A percentile compares a stretch with the other conserved stretches of the same genome.
phyloP scores from a whole-genome alignment of 1,140 invertebrate genomes.

The Cydia splendana region DNA sequence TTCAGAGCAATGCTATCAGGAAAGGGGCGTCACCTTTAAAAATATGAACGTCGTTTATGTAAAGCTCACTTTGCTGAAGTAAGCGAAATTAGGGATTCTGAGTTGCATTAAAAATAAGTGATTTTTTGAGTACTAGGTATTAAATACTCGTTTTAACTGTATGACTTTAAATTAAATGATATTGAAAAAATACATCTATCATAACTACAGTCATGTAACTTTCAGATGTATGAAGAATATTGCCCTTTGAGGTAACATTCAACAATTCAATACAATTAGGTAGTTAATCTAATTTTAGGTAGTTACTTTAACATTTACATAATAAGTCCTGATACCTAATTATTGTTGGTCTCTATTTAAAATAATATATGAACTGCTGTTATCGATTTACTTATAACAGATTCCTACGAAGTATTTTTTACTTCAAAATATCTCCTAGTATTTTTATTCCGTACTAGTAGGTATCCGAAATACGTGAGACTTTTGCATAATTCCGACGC shows the following conservation, averaged over 20 bases:
- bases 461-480: constrained; percentile 40
- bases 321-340: no score
- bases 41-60: constrained; percentile 38
- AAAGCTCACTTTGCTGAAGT: constrained; percentile 37
- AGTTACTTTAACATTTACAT: no score
- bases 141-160: neutral
- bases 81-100: constrained; percentile 33
- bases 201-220: no score
- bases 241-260: no score
- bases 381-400: neutral
- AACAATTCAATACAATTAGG: no score
- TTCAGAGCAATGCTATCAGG: constrained; percentile 32
- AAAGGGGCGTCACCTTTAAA: constrained; percentile 38
- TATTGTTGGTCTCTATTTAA: no score
- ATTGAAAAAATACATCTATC: no score
- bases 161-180: neutral
- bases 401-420: neutral
- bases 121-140: neutral
- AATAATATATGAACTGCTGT: neutral
- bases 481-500: constrained; percentile 46
- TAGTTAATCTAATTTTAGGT: no score
- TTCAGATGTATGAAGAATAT: no score
- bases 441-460: constrained; percentile 8
- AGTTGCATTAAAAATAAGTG: neutral
- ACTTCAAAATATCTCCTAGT: neutral